Percentiles rank a stretch among this genome's conserved stretches.
These are phyloP conservation scores for Erebia ligea DNA, from an alignment of 2,888 invertebrate genomes.

Conservation along the genomic window DNA sequence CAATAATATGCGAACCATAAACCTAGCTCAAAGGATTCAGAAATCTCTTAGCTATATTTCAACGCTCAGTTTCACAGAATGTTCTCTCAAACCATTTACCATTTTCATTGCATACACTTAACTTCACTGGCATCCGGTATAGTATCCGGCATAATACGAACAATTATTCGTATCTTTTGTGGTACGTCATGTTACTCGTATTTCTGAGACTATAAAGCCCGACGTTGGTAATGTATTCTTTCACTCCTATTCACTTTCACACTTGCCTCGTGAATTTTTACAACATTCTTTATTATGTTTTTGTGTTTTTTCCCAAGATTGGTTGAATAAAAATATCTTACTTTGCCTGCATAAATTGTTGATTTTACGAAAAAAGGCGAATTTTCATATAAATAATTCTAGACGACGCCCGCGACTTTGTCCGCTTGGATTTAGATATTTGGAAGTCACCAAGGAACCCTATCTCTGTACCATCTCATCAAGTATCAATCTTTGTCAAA, in stretches of 20 bases:
- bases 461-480: too few relatives aligned
- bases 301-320: constrained; percentile 8
- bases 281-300: constrained; percentile 9
- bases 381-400: too few relatives aligned
- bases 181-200: constrained; percentile 23
- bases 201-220: constrained; percentile 21
- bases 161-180: constrained; percentile 21
- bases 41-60: constrained; percentile 1
- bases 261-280: constrained; percentile 20
- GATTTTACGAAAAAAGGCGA: too few relatives aligned
- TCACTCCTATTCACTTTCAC: constrained; percentile 12
- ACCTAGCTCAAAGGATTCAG: constrained; percentile 1
- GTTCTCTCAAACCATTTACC: constrained; percentile 16
- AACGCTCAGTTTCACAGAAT: constrained; percentile 13
- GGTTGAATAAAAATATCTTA: background rate
- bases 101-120: constrained; percentile 12
- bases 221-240: constrained; percentile 16
- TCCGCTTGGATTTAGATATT: too few relatives aligned
- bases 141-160: constrained; percentile 16
- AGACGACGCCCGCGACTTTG: too few relatives aligned
- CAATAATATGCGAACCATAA: background rate
- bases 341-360: background rate
- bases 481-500: too few relatives aligned
- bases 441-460: too few relatives aligned
- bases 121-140: constrained; percentile 15